These are phyloP conservation scores for Bucco capensis DNA, from an alignment of 2,113 vertebrate species.

Conservation along the genomic window DNA sequence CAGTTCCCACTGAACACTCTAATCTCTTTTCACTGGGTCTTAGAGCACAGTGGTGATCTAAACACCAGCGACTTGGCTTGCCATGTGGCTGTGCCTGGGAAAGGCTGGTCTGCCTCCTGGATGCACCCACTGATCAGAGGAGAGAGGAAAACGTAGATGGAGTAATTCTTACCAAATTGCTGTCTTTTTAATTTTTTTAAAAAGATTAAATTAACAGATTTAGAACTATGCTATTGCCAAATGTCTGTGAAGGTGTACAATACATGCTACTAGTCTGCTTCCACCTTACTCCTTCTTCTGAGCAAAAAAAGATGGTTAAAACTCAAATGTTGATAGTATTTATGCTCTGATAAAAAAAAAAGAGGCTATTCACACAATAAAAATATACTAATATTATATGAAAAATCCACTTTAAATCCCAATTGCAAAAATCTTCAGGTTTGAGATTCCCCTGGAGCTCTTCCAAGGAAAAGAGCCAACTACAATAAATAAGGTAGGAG, in stretches of 20 bases:
- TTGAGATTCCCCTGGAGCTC: conserved; percentile 30
- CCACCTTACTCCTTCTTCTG: not conserved
- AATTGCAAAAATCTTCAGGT: conserved; percentile 26
- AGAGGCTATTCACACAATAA: not conserved
- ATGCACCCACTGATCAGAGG: not conserved
- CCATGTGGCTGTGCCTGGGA: not conserved
- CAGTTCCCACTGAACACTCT: not conserved
- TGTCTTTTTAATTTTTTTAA: not conserved
- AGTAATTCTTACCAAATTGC: not conserved
- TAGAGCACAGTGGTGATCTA: not conserved
- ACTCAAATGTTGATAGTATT: not conserved
- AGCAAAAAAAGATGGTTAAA: not conserved
- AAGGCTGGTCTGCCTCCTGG: not conserved
- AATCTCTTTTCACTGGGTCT: not conserved
- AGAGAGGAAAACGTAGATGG: not conserved
- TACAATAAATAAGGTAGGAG: conserved; percentile 47
- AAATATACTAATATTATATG: not conserved
- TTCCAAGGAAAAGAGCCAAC: conserved; percentile 41
- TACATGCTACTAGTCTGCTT: not conserved
- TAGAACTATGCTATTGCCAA: not conserved
- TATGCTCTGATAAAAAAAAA: not conserved
- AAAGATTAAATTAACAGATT: not conserved
- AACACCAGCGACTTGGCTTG: not conserved
- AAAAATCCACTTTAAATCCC: not conserved
- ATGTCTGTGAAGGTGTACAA: not conserved